Evolutionary conservation across 30 jellyfish, hydroid and myxozoan genomes (phyloP).

Genomic region (Cassiopea andromeda): DNA sequence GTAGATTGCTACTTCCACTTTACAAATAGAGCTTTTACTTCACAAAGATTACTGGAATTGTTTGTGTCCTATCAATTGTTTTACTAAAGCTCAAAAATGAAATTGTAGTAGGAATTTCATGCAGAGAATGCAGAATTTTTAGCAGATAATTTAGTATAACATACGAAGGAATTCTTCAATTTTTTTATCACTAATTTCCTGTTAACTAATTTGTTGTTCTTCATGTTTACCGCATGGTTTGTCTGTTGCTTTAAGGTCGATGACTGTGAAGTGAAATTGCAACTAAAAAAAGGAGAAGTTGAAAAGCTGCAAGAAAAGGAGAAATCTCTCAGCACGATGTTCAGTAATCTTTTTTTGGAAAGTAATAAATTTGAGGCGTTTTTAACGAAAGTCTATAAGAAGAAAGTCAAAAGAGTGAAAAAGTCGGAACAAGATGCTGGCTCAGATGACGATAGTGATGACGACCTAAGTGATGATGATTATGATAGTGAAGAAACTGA

Average conservation of each 20-base stretch:
- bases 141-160: too few relatives aligned
- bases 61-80: too few relatives aligned
- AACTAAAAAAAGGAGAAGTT: slow-evolving; percentile 75
- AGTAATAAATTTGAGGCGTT: slow-evolving; percentile 94
- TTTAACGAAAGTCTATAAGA: slow-evolving; percentile 85
- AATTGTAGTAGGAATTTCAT: too few relatives aligned
- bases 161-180: too few relatives aligned
- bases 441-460: slow-evolving; percentile 90
- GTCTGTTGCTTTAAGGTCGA: slow-evolving; percentile 50
- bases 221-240: not conserved
- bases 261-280: slow-evolving; percentile 77
- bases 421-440: slow-evolving; percentile 80
- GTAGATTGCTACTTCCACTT: too few relatives aligned
- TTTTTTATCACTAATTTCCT: too few relatives aligned
- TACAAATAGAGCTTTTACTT: too few relatives aligned
- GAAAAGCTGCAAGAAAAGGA: slow-evolving; percentile 87
- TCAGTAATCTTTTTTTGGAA: slow-evolving; percentile 80
- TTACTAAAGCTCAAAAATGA: too few relatives aligned
- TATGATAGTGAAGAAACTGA: slow-evolving; percentile 92
- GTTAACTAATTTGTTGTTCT: too few relatives aligned
- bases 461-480: slow-evolving; percentile 93
- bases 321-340: slow-evolving; percentile 71
- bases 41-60: too few relatives aligned
- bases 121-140: too few relatives aligned
- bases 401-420: slow-evolving; percentile 87